Base-by-base conservation (phyloP, 1,140 invertebrate species). In the Spodoptera frugiperda region DNA sequence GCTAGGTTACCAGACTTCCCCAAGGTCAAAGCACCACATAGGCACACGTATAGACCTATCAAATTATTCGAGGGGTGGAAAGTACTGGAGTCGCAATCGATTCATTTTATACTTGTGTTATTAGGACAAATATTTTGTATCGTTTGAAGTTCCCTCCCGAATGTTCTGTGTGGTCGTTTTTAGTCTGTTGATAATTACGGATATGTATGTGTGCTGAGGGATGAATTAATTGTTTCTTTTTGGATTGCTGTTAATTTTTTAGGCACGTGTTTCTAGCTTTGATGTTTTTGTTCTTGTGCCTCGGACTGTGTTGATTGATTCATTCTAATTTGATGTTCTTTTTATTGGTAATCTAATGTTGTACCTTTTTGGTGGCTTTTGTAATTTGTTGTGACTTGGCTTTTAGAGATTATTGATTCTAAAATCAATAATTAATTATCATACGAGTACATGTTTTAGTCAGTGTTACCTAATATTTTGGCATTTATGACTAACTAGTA, bases 1-100 rank as follows among this genome's bases (percentile, higher is more conserved):
- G 90, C 89, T 91, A 91, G 87, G 91, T 87, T 93, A 91, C 90
- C 83, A 83, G 91, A 86, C 81, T 86, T 85, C 86, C 85, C 90
- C 91, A 93, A 92, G 91, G 91, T 92, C 91, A 93, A 82, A 87
- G 48, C 78, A 84, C 82, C 84, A 85, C 87, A 87, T 90, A 89
- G 76, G 65, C 82, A 85, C 84, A 87, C 76, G 77, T 89, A 89
- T 87, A 86, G 74, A 12, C 74, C 74, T 72, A 77, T 73, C 61
- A 59, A 77, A 77, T 77, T 74, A 77, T 74, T 44, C 73, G 71
- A 80, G 75, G 78, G 78, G 78, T 59, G 70, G 46, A 15, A 39
- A 61, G 76, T 77, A 77, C 76, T 77, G 48, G 57, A 30, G 46
- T 51, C 55, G 25, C 61, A 67, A 80, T 74, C 54, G 68, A 73